These are phyloP conservation scores for Pammene aurita DNA, from an alignment of 2,888 invertebrate genomes.

Conservation along the genomic window DNA sequence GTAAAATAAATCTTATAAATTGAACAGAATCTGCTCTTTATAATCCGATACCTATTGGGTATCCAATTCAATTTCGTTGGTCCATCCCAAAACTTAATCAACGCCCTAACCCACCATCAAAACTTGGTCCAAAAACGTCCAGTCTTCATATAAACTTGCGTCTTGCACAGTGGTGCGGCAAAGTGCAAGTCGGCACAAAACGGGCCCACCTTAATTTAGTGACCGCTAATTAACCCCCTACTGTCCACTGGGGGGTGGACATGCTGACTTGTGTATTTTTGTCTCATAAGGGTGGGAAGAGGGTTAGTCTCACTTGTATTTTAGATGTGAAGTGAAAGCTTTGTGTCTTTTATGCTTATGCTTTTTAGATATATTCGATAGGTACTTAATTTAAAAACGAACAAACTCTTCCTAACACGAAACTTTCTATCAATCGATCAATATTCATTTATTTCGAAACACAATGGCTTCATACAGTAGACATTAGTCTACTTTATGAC, in stretches of 20 bases:
- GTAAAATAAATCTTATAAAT: too few species aligned
- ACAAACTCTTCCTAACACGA: too few species aligned
- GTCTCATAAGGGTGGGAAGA: slow-evolving; percentile 28
- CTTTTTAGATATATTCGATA: not conserved
- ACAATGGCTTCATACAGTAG: too few species aligned
- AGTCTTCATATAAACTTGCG: slow-evolving; percentile 38
- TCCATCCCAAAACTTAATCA: slow-evolving; percentile 1
- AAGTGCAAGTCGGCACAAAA: slow-evolving; percentile 45
- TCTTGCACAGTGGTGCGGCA: slow-evolving; percentile 41
- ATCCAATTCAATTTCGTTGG: too few species aligned
- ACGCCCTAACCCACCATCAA: slow-evolving; percentile 13
- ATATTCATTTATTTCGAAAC: too few species aligned
- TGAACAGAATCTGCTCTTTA: too few species aligned
- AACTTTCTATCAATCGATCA: too few species aligned
- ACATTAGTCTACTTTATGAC: too few species aligned
- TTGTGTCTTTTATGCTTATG: not conserved
- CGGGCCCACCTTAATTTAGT: slow-evolving; percentile 51
- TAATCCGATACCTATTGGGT: too few species aligned
- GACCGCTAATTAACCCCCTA: slow-evolving; percentile 50
- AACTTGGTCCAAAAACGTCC: slow-evolving; percentile 36
- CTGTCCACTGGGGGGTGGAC: slow-evolving; percentile 22
- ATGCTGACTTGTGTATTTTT: slow-evolving; percentile 41
- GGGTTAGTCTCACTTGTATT: not conserved
- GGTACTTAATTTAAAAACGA: too few species aligned
- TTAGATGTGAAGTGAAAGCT: slow-evolving; percentile 4